Evolutionary conservation across 2,797 vertebrate species (phyloP).

Genomic region (Danio jaintianensis): DNA sequence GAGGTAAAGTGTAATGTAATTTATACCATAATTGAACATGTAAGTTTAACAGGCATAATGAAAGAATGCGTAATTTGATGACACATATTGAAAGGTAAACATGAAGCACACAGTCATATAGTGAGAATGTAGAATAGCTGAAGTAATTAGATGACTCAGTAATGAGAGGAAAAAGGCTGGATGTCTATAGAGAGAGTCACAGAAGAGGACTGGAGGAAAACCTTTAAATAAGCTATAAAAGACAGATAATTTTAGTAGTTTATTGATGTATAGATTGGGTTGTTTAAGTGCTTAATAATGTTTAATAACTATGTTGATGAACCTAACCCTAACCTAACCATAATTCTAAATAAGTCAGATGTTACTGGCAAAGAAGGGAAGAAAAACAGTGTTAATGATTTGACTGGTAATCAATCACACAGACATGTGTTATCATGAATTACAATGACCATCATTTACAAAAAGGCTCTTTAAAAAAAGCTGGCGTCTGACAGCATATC

Average conservation of each 20-base stretch:
- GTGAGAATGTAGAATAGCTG: conserved; percentile 53
- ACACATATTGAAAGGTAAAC: neutral
- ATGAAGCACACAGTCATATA: conserved; percentile 57
- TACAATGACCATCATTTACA: neutral
- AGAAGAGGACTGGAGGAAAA: conserved; percentile 3
- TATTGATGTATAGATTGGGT: neutral
- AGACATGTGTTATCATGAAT: neutral
- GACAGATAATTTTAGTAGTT: neutral
- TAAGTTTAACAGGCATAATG: neutral
- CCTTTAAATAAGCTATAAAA: neutral
- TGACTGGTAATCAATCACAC: neutral
- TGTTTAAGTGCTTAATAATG: neutral
- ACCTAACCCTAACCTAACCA: too few relatives aligned
- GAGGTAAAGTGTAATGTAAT: neutral
- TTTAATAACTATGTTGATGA: too few relatives aligned
- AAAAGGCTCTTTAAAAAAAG: neutral
- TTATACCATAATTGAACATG: neutral
- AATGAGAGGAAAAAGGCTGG: conserved; percentile 58
- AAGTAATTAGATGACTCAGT: conserved; percentile 69
- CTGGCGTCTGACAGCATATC: neutral
- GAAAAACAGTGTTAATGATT: neutral
- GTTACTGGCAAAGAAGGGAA: neutral
- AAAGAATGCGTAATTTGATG: neutral
- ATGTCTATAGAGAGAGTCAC: conserved; percentile 4
- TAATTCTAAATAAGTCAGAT: neutral